Evolutionary conservation across 2,888 invertebrate genomes (phyloP).

Genomic region (Dysmachus trigonus): DNA sequence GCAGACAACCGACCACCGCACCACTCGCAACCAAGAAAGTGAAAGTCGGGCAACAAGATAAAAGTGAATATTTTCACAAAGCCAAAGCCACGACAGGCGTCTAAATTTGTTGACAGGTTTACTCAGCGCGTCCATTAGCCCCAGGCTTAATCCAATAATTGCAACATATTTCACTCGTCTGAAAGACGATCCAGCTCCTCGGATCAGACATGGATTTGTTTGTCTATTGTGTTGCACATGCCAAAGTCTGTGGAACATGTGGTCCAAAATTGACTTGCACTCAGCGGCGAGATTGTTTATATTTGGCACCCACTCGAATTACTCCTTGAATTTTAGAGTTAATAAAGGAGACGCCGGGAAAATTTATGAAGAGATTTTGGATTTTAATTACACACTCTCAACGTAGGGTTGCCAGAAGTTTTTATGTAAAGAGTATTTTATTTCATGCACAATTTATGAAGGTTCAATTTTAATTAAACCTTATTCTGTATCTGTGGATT

Average conservation of each 20-base stretch:
- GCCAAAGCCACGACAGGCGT: not conserved
- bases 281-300: not conserved
- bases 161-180: not conserved
- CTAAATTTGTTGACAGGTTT: not conserved
- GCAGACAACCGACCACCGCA: not conserved
- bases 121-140: not conserved
- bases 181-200: not conserved
- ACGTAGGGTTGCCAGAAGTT: not conserved
- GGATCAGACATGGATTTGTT: not conserved
- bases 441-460: not conserved
- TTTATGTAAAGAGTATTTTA: not conserved
- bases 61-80: not conserved
- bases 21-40: not conserved
- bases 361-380: constrained; percentile 3
- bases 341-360: not conserved
- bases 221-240: not conserved
- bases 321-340: not conserved
- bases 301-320: constrained; percentile 11
- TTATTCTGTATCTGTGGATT: too few species aligned
- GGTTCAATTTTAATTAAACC: not conserved
- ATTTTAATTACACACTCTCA: not conserved
- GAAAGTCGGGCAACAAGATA: not conserved
- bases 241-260: not conserved
- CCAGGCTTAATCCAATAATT: not conserved
- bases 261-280: not conserved